Evolutionary conservation across 2,113 vertebrate genomes (phyloP).

Genomic region (Cebidichthys violaceus): DNA sequence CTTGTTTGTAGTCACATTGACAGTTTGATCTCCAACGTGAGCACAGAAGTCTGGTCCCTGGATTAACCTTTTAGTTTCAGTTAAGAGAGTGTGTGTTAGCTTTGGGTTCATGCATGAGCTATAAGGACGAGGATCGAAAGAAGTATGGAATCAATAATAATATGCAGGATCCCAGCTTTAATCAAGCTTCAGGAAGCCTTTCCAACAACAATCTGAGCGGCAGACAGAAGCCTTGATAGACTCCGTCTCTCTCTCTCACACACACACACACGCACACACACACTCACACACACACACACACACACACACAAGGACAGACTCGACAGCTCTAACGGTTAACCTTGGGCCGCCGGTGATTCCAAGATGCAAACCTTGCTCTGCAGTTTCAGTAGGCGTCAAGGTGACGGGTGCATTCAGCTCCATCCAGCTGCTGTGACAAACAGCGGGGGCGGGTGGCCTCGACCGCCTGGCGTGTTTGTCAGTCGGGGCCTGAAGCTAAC

Average conservation of each 20-base stretch:
- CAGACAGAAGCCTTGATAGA: conserved; percentile 28
- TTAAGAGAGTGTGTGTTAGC: background rate
- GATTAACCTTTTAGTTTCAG: background rate
- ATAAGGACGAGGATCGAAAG: background rate
- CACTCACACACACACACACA: background rate
- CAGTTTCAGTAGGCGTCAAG: conserved; percentile 49
- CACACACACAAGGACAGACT: conserved; percentile 38
- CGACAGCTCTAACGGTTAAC: conserved; percentile 32
- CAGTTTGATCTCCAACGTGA: background rate
- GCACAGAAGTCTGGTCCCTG: background rate
- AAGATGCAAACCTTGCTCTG: conserved; percentile 42
- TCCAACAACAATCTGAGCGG: conserved; percentile 25
- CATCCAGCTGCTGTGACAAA: conserved; percentile 51
- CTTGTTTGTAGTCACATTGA: conserved; percentile 6
- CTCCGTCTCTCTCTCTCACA: background rate
- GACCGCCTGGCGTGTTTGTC: conserved; percentile 24
- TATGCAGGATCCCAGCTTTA: background rate
- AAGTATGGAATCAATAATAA: background rate
- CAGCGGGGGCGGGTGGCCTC: conserved; percentile 22
- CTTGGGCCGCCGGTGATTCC: conserved; percentile 36
- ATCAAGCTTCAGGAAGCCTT: conserved; percentile 48
- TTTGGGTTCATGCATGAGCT: background rate
- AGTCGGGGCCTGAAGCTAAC: background rate
- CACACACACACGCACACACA: conserved; percentile 8
- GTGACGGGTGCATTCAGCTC: conserved; percentile 53